A percentile compares a stretch with the other conserved stretches of the same genome.
Evolutionary conservation across 2,113 vertebrate genomes (phyloP).

Genomic region (Piaya cayana): DNA sequence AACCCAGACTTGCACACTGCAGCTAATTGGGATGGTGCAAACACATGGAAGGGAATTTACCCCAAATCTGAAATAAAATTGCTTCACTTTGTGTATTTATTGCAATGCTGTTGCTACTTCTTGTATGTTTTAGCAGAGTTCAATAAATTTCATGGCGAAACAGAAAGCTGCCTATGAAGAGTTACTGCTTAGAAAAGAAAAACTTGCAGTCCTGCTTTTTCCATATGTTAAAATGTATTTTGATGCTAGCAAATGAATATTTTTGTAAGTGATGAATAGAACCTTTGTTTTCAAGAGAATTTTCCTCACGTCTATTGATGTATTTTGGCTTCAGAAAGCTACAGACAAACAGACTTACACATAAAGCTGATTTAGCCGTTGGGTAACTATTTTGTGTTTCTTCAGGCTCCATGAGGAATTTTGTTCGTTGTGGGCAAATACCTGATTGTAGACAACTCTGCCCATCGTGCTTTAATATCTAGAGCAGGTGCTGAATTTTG

Average conservation of each 20-base stretch:
- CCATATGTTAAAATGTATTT: background rate
- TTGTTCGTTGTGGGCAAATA: background rate
- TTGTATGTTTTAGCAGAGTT: background rate
- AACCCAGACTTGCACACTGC: background rate
- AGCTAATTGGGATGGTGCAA: accelerated
- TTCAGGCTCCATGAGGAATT: background rate
- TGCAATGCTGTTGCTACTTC: background rate
- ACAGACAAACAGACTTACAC: background rate
- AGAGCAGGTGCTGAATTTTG: background rate
- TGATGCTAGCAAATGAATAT: background rate
- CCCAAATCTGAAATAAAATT: background rate
- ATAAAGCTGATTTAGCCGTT: background rate
- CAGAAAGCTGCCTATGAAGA: background rate
- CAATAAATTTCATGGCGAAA: background rate
- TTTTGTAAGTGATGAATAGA: background rate
- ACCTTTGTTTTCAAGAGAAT: background rate
- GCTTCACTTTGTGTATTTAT: background rate
- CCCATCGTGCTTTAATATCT: background rate
- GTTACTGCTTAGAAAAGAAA: background rate
- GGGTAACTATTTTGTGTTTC: background rate
- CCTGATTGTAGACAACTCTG: background rate
- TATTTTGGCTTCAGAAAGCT: background rate
- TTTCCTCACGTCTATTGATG: background rate
- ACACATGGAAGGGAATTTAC: background rate
- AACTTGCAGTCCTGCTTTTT: background rate